A percentile compares a stretch with the other conserved stretches of the same genome.
Evolutionary conservation across 1,140 invertebrate species (phyloP).

Genomic region (Trichonephila clavata): DNA sequence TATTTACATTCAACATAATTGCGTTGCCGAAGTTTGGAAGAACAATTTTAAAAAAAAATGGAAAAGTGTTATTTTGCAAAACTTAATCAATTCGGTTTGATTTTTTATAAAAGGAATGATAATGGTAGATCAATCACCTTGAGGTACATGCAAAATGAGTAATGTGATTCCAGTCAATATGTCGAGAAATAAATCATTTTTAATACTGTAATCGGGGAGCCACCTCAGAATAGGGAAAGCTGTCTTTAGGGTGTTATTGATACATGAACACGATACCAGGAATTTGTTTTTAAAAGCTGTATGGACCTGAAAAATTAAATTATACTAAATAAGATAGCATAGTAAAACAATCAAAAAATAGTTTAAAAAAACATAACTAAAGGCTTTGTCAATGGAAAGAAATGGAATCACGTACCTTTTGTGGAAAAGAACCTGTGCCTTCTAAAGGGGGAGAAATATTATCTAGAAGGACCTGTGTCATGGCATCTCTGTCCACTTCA

Average conservation of each 20-base stretch:
- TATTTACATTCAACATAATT: too few relatives aligned
- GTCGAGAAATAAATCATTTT: constrained; percentile 78
- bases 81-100: too few relatives aligned
- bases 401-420: constrained; percentile 44
- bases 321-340: not conserved
- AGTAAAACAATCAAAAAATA: not conserved
- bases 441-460: constrained; percentile 46
- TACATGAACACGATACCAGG: constrained; percentile 37
- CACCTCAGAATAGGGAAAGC: constrained; percentile 79
- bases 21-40: too few relatives aligned
- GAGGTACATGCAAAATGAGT: constrained; percentile 95
- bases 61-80: too few relatives aligned
- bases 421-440: constrained; percentile 33
- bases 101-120: not conserved
- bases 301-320: constrained; percentile 16
- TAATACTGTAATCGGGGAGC: constrained; percentile 79
- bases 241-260: constrained; percentile 39
- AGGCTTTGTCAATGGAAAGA: not conserved
- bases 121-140: constrained; percentile 82
- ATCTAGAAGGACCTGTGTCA: constrained; percentile 70
- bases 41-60: too few relatives aligned
- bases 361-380: not conserved
- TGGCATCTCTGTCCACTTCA: constrained; percentile 63
- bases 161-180: constrained; percentile 88
- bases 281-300: constrained; percentile 58